Percentiles rank a stretch among this genome's conserved stretches.
Conservation (phyloP, 35 echinoderm and acorn worm species). For the Ophiothrix spiculata region DNA sequence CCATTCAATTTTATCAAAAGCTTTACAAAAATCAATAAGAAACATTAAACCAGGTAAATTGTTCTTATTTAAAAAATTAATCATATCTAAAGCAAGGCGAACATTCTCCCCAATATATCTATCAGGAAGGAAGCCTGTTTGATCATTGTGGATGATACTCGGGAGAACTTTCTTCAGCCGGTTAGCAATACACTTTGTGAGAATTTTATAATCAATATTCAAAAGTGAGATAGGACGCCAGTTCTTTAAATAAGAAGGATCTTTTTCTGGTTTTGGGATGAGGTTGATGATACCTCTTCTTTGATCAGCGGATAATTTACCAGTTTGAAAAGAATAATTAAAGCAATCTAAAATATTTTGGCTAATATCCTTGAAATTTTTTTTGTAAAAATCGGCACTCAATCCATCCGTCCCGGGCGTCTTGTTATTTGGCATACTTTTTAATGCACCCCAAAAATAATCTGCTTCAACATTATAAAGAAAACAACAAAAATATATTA, state of each 20-base stretch:
- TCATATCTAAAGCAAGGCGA: constrained; percentile 26
- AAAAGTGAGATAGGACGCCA: constrained; percentile 42
- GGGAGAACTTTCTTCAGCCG: constrained; percentile 15
- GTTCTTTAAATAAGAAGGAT: constrained; percentile 27
- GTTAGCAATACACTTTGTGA: constrained; percentile 16
- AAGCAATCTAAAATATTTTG: too few species aligned
- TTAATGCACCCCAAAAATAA: too few species aligned
- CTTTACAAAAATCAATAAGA: constrained; percentile 26
- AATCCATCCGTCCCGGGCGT: too few species aligned
- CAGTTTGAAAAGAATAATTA: too few species aligned
- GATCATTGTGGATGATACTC: constrained; percentile 29
- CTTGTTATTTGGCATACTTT: too few species aligned
- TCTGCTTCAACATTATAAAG: too few species aligned
- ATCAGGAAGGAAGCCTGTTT: constrained; percentile 37
- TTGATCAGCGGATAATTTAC: constrained; percentile 2
- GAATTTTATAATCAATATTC: constrained; percentile 44
- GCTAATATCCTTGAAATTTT: too few species aligned
- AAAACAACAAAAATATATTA: too few species aligned
- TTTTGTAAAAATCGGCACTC: too few species aligned
- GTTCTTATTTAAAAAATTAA: constrained; percentile 12
- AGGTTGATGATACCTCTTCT: constrained; percentile 29
- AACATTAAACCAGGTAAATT: constrained; percentile 17
- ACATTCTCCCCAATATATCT: constrained; percentile 47
- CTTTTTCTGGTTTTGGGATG: constrained; percentile 42
- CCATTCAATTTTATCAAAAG: constrained; percentile 49